Evolutionary conservation across 2,888 invertebrate genomes (phyloP).

Genomic region (Steinernema scapterisci): DNA sequence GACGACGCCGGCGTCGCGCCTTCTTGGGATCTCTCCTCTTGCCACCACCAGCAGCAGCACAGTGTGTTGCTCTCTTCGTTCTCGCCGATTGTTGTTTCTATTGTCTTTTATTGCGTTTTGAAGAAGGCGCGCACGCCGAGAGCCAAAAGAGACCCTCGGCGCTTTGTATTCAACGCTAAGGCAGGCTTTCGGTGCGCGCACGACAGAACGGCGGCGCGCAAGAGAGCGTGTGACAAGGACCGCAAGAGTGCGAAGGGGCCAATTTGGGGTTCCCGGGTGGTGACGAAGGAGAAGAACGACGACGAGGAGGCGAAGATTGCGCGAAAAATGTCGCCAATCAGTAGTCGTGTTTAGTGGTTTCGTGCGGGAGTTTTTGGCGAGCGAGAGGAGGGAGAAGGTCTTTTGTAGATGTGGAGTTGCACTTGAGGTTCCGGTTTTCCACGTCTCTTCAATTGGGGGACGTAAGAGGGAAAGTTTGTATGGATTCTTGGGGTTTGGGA

Average conservation of each 20-base stretch:
- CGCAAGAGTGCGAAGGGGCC: slow-evolving; percentile 13
- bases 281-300: too few species aligned
- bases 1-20: too few species aligned
- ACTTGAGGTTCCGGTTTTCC: background rate
- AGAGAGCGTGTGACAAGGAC: too few species aligned
- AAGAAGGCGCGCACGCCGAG: slow-evolving; percentile 17
- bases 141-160: slow-evolving; percentile 5
- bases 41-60: too few species aligned
- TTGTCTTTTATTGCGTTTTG: slow-evolving; percentile 32
- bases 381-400: background rate
- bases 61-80: background rate
- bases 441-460: too few species aligned
- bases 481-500: too few species aligned
- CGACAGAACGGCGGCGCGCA: slow-evolving; percentile 16
- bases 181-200: slow-evolving; percentile 14
- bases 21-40: too few species aligned
- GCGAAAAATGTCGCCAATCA: slow-evolving; percentile 29
- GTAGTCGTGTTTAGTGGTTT: background rate
- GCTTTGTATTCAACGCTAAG: slow-evolving; percentile 24
- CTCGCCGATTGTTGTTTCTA: background rate
- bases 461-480: too few species aligned
- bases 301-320: background rate
- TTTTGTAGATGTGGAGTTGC: background rate
- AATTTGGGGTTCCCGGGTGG: slow-evolving; percentile 8
- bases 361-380: too few species aligned